Conservation (phyloP, 53 echinoderm and acorn worm species). For the Paracentrotus lividus region DNA sequence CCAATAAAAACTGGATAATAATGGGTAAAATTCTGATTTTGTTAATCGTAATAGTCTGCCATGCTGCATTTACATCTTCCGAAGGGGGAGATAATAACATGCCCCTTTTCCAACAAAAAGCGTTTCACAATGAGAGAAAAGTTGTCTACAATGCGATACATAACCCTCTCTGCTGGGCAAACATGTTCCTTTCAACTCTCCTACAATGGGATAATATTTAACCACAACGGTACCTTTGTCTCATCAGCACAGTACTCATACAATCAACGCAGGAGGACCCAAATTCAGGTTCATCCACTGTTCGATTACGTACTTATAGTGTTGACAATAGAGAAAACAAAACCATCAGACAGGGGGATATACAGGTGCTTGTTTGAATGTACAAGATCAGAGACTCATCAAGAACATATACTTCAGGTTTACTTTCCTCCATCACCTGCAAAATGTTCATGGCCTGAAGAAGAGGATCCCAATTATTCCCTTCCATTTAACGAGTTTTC, state of each 20-base stretch:
- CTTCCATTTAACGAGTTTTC: background rate
- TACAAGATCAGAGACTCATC: background rate
- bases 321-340: background rate
- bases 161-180: background rate
- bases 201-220: background rate
- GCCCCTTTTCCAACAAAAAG: background rate
- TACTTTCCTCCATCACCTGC: background rate
- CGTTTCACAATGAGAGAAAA: background rate
- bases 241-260: background rate
- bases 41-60: background rate
- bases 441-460: background rate
- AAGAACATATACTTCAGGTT: background rate
- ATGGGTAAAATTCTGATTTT: background rate
- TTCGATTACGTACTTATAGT: constrained; percentile 3
- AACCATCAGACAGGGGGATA: background rate
- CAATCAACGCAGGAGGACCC: background rate
- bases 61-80: background rate
- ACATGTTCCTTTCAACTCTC: background rate
- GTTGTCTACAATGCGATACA: background rate
- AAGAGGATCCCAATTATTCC: background rate
- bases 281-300: background rate
- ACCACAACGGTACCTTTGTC: background rate
- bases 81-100: background rate
- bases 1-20: background rate
- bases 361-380: constrained; percentile 11